These are phyloP conservation scores for Acronicta alni DNA, from an alignment of 2,888 invertebrate species.

Conservation along the genomic window DNA sequence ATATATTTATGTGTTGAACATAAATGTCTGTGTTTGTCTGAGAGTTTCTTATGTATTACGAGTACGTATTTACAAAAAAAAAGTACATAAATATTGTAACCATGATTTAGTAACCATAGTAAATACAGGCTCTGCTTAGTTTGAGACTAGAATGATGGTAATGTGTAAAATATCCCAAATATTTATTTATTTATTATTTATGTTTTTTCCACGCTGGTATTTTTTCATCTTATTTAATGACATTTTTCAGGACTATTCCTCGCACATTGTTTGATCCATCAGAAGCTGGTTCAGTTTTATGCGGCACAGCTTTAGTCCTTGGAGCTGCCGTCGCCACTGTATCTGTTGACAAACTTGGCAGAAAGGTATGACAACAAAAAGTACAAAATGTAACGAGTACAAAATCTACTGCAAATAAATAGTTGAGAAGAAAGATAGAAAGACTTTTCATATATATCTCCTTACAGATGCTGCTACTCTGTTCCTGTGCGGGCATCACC, in stretches of 20 bases:
- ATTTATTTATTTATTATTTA: neutral
- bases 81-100: too few species aligned
- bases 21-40: too few species aligned
- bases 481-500: slow-evolving; percentile 84
- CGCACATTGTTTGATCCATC: slow-evolving; percentile 72
- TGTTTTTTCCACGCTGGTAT: neutral
- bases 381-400: neutral
- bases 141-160: too few species aligned
- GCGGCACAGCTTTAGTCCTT: slow-evolving; percentile 79
- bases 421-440: too few species aligned
- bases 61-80: too few species aligned
- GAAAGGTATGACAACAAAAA: slow-evolving; percentile 70
- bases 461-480: slow-evolving; percentile 80
- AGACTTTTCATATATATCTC: neutral
- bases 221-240: too few species aligned
- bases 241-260: slow-evolving; percentile 70
- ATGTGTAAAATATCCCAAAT: too few species aligned
- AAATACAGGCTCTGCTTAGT: too few species aligned
- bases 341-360: slow-evolving; percentile 80
- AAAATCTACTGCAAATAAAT: neutral
- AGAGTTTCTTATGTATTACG: too few species aligned
- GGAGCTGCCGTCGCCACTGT: slow-evolving; percentile 81
- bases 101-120: too few species aligned
- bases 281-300: slow-evolving; percentile 81
- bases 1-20: too few species aligned